Evolutionary conservation across 2,113 vertebrate genomes (phyloP).

Genomic region (Pelecanus crispus): DNA sequence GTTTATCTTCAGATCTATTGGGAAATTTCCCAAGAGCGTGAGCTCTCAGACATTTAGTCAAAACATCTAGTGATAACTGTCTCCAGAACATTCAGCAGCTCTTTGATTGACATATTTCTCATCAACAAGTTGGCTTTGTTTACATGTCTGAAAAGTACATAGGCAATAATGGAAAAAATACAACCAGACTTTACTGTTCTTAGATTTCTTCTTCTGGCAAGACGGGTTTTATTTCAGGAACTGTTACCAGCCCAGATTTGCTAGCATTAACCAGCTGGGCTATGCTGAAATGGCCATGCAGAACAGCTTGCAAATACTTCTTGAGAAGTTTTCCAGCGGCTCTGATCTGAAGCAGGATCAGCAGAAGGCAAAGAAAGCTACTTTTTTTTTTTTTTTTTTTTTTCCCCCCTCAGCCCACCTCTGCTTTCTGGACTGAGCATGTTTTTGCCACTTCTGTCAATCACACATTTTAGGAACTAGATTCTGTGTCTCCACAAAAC

Average conservation of each 20-base stretch:
- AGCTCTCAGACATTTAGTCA: slow-evolving; percentile 63
- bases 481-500: neutral
- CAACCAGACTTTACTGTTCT: slow-evolving; percentile 27
- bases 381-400: neutral
- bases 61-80: slow-evolving; percentile 54
- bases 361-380: neutral
- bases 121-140: slow-evolving; percentile 68
- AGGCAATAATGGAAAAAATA: slow-evolving; percentile 20
- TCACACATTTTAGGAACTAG: neutral
- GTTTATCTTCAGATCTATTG: slow-evolving; percentile 56
- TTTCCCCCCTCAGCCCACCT: neutral
- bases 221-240: slow-evolving; percentile 1
- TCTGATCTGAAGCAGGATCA: neutral
- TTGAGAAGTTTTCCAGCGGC: neutral
- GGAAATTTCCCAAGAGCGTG: slow-evolving; percentile 52
- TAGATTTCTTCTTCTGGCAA: slow-evolving; percentile 35
- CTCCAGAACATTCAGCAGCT: slow-evolving; percentile 57
- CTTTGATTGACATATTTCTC: slow-evolving; percentile 66
- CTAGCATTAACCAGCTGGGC: slow-evolving; percentile 23
- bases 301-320: neutral
- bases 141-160: slow-evolving; percentile 19
- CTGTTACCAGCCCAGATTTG: neutral
- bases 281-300: neutral
- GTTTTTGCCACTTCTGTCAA: neutral
- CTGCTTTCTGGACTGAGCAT: neutral